These are phyloP conservation scores for Donacobius atricapilla DNA, from an alignment of 2,113 vertebrate genomes.

Conservation along the genomic window DNA sequence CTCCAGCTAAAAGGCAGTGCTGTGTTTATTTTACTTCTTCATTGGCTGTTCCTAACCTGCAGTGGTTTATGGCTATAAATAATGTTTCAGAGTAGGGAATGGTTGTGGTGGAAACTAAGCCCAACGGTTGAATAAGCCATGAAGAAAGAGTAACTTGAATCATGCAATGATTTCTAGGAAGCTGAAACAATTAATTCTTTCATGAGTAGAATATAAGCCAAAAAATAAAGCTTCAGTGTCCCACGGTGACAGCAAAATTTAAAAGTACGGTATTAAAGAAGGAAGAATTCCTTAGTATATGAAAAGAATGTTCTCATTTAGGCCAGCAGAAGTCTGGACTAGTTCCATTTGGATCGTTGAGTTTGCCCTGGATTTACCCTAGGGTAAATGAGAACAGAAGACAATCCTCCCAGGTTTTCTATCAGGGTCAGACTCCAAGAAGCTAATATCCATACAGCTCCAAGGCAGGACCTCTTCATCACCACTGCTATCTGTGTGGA, in stretches of 20 bases:
- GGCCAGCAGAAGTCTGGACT: constrained; percentile 11
- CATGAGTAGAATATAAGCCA: constrained; percentile 7
- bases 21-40: constrained; percentile 44
- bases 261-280: not conserved
- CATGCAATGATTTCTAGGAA: constrained; percentile 32
- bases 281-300: not conserved
- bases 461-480: not conserved
- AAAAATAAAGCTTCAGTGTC: constrained; percentile 24
- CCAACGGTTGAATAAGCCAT: not conserved
- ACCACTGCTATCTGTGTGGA: not conserved
- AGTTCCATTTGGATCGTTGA: not conserved
- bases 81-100: not conserved
- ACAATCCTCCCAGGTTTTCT: not conserved
- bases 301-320: constrained; percentile 31
- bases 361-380: constrained; percentile 25
- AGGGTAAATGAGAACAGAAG: not conserved
- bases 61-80: constrained; percentile 33
- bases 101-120: constrained; percentile 12
- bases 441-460: not conserved
- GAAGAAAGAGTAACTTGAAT: constrained; percentile 24
- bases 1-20: constrained; percentile 29
- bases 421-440: not conserved
- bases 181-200: constrained; percentile 40
- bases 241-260: constrained; percentile 41
- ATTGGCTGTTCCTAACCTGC: not conserved